These are phyloP conservation scores for Hydrolagus colliei DNA, from an alignment of 2,797 vertebrate species.

Conservation along the genomic window DNA sequence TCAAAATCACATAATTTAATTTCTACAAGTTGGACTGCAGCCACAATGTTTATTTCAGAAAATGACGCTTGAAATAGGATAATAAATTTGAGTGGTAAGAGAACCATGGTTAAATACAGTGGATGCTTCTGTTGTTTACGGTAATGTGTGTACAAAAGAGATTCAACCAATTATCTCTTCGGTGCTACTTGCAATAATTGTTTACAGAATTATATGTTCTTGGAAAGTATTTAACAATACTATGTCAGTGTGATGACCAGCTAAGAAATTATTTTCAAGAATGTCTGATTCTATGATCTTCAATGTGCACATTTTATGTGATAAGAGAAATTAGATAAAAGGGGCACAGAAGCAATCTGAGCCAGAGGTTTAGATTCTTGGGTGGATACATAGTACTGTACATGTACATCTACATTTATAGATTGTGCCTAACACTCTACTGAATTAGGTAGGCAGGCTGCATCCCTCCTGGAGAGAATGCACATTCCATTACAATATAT, in stretches of 20 bases:
- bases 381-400: no score
- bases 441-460: no score
- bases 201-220: slow-evolving; percentile 10
- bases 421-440: no score
- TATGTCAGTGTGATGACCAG: background rate
- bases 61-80: slow-evolving; percentile 18
- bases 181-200: background rate
- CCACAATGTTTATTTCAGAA: slow-evolving; percentile 2
- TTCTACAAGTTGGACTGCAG: slow-evolving; percentile 2
- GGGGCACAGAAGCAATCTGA: no score
- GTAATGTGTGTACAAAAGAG: background rate
- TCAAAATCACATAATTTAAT: slow-evolving; percentile 10
- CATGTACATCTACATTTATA: no score
- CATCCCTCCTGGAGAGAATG: no score
- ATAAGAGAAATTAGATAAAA: no score
- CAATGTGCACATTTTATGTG: no score
- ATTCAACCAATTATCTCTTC: slow-evolving; percentile 16
- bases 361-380: no score
- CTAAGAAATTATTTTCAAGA: slow-evolving; percentile 3
- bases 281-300: no score
- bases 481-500: no score
- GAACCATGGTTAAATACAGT: slow-evolving; percentile 7
- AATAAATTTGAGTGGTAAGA: slow-evolving; percentile 3
- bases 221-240: background rate
- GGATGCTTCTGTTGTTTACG: slow-evolving; percentile 12